Evolutionary conservation across 2,888 invertebrate genomes (phyloP).

Genomic region (Cephus spinipes): DNA sequence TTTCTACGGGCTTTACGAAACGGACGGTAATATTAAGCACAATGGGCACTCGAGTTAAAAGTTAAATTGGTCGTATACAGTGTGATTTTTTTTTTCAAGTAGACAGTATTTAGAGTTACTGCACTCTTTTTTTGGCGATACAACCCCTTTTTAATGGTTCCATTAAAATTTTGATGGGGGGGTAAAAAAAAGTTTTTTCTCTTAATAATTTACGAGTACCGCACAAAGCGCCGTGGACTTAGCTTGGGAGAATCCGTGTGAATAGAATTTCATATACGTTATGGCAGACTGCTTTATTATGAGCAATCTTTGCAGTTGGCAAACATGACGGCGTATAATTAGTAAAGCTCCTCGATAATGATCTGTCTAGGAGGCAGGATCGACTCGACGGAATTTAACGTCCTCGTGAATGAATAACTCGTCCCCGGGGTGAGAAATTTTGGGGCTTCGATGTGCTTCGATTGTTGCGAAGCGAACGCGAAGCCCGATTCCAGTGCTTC

Average conservation of each 20-base stretch:
- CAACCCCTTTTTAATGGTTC: neutral
- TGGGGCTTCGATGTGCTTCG: slow-evolving; percentile 16
- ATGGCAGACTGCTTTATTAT: neutral
- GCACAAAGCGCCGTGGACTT: neutral
- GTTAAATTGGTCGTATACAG: neutral
- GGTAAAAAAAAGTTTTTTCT: neutral
- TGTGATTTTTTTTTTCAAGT: neutral
- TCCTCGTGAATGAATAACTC: neutral
- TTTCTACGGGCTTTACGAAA: neutral
- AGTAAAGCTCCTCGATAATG: neutral
- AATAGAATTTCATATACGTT: neutral
- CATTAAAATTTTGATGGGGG: neutral
- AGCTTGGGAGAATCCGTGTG: too few relatives aligned
- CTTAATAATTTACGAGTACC: neutral
- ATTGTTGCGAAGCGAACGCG: slow-evolving; percentile 18
- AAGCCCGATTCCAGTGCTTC: neutral
- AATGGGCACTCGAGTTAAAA: neutral
- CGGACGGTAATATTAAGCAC: neutral
- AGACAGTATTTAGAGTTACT: neutral
- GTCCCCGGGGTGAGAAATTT: slow-evolving; percentile 18
- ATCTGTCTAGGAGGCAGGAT: neutral
- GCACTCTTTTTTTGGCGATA: neutral
- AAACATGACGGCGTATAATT: neutral
- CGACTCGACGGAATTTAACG: neutral
- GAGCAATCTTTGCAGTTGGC: neutral